Conservation (phyloP, 2,797 vertebrate species). For the Poeciliopsis presidionis region DNA sequence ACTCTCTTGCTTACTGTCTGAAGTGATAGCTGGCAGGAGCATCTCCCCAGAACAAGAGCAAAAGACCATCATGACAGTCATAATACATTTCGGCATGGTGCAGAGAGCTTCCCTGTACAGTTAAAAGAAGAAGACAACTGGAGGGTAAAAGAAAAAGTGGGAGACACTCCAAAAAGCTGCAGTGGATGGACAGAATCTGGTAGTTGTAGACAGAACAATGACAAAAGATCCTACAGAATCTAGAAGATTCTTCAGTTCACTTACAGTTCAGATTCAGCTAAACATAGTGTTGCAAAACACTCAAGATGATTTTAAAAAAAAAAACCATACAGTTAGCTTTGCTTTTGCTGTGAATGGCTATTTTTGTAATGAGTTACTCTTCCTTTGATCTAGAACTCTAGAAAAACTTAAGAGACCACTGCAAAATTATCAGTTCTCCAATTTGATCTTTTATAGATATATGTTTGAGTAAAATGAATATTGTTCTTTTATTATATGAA, state of each 20-base stretch:
- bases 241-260: too few relatives aligned
- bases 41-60: neutral
- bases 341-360: conserved; percentile 52
- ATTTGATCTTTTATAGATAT: too few relatives aligned
- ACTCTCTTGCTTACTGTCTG: neutral
- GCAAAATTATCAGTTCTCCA: too few relatives aligned
- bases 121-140: neutral
- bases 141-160: neutral
- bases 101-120: neutral
- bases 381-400: conserved; percentile 41
- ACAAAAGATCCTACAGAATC: neutral
- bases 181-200: neutral
- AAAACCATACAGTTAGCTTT: conserved; percentile 34
- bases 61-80: neutral
- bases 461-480: too few relatives aligned
- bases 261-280: neutral
- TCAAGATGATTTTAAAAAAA: neutral
- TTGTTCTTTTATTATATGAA: too few relatives aligned
- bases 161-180: neutral
- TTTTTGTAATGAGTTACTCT: conserved; percentile 58
- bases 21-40: neutral
- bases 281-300: neutral
- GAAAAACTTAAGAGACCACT: too few relatives aligned
- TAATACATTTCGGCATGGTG: neutral
- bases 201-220: neutral